Evolutionary conservation across 1,140 invertebrate genomes (phyloP).

Genomic region (Schlechtendalia chinensis): DNA sequence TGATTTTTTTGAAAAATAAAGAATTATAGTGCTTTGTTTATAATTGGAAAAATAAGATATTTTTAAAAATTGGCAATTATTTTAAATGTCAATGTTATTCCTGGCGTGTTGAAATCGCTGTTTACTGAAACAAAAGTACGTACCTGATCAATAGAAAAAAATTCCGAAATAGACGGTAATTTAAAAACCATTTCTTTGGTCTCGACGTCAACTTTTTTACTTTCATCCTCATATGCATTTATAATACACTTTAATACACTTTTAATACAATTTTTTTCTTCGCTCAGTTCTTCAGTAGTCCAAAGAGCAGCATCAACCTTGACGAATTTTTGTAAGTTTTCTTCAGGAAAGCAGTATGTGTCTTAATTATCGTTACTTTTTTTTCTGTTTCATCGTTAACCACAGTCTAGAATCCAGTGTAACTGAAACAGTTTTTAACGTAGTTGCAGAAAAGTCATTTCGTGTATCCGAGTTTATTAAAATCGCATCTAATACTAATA

Average conservation of each 20-base stretch:
- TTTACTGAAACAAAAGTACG: no score
- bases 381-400: not conserved
- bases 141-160: not conserved
- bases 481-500: not conserved
- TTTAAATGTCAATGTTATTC: not conserved
- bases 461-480: not conserved
- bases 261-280: not conserved
- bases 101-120: not conserved
- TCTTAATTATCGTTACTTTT: not conserved
- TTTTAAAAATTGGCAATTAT: slow-evolving; percentile 16
- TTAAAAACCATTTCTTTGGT: not conserved
- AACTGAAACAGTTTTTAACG: not conserved
- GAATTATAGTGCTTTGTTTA: not conserved
- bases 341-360: no score
- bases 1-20: not conserved
- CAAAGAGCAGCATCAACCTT: no score
- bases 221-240: not conserved
- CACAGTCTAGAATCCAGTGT: not conserved
- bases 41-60: slow-evolving; percentile 13
- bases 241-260: not conserved
- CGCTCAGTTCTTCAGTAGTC: not conserved
- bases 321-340: no score
- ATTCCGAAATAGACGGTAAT: no score
- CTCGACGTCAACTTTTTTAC: not conserved
- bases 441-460: not conserved